Base-by-base conservation (phyloP, 2,113 vertebrate species). In the Willisornis vidua region DNA sequence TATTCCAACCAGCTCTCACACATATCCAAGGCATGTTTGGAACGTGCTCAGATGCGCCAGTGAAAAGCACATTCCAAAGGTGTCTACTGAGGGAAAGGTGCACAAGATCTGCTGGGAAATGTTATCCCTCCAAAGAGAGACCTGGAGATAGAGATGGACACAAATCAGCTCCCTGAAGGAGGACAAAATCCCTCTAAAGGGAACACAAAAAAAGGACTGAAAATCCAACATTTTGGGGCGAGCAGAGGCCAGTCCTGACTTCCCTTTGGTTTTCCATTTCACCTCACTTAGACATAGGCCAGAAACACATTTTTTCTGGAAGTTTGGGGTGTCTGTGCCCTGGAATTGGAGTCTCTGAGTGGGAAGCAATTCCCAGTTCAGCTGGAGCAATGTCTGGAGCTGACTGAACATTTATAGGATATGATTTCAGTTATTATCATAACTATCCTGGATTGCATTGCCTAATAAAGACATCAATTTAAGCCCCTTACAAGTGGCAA, bases 401-500 rank as follows among this genome's bases (percentile, higher is more conserved):
- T 87, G 85, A 55, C 62, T 71, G 83, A 48, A 29, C 33, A 0
- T 61, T 94, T 55, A 62, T n/a, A 89, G 86, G 94, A 76, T 80
- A 85, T 90, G 87, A 93, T 94, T 94, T 92, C 95, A 94, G 23
- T 93, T 89, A 39, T 95, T 94, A 90, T 68, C 86, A 76, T 87
- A 87, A 89, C 94, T 54, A 65, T 72, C 77, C 82, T 78, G 94
- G 66, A 82, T 71, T 67, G 83, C 87, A n/a, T 72, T 0, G 48
- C 19, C 92, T 95, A 95, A 96, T 91, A 91, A 96, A 94, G 95
- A 97, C 93, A 93, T 97, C 95, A 85, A 85, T 97, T 97, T 93
- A 96, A 92, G 92, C 45, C 87, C 80, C 73, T 96, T 78, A 89
- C 89, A 94, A 96, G 91, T 87, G 92, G 92, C 93, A 96, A 96